Conservation (phyloP, 2,113 vertebrate genomes). For the Coptodon bakossiorum region DNA sequence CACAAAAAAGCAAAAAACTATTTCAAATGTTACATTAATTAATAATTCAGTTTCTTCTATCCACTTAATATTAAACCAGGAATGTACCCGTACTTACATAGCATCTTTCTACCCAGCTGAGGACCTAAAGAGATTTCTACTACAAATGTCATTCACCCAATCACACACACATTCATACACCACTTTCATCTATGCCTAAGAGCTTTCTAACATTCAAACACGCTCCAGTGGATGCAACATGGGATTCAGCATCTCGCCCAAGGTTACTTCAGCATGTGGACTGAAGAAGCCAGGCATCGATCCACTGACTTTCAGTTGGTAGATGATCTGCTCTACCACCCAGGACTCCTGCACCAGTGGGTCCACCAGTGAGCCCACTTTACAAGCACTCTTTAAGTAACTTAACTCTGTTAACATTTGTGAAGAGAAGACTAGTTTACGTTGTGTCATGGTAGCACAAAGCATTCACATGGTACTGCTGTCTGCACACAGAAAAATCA, state of each 20-base stretch:
- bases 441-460: fast-evolving
- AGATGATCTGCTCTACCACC: not conserved
- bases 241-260: not conserved
- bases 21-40: not conserved
- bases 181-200: not conserved
- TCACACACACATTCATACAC: not conserved
- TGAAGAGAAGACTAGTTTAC: not conserved
- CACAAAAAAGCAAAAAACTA: not conserved
- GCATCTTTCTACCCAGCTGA: not conserved
- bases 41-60: not conserved
- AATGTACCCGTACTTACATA: fast-evolving
- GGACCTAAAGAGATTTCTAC: not conserved
- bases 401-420: not conserved
- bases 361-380: not conserved
- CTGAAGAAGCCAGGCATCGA: not conserved
- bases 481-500: not conserved
- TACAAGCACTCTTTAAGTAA: not conserved
- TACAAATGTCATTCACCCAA: not conserved
- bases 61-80: not conserved
- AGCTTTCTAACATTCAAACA: not conserved
- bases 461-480: not conserved
- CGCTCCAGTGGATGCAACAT: not conserved
- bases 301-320: not conserved
- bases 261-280: not conserved
- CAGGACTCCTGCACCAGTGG: not conserved